Percentiles rank a stretch among this genome's conserved stretches.
These are phyloP conservation scores for Cantharis lateralis DNA, from an alignment of 2,888 invertebrate genomes.

Conservation along the genomic window DNA sequence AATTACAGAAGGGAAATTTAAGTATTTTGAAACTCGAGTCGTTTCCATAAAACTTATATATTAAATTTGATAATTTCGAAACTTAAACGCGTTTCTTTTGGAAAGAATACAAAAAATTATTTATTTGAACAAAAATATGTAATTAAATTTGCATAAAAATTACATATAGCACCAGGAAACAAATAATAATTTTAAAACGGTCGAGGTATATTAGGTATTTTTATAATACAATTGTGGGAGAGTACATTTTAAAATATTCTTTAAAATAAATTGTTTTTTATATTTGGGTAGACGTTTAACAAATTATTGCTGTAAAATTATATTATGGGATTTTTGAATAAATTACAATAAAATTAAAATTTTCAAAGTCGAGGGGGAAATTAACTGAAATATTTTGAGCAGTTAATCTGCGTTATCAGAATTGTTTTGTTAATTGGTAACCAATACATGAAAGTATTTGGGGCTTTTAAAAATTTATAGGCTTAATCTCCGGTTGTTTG, in stretches of 20 bases:
- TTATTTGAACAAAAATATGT: background rate
- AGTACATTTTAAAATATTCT: background rate
- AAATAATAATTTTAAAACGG: background rate
- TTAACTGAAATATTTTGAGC: no score
- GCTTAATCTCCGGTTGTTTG: conserved; percentile 18
- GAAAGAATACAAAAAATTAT: background rate
- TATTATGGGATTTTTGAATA: background rate
- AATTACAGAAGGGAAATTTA: background rate
- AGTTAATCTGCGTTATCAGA: no score
- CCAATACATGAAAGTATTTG: background rate
- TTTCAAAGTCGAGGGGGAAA: no score
- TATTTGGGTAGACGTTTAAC: background rate
- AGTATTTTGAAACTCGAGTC: background rate
- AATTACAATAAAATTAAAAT: background rate
- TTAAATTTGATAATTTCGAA: background rate
- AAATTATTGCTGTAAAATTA: no score
- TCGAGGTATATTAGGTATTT: background rate
- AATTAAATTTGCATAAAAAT: background rate
- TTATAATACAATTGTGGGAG: background rate
- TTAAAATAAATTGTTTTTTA: background rate
- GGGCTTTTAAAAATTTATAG: conserved; percentile 23
- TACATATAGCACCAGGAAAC: background rate
- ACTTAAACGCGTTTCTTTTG: background rate
- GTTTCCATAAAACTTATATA: background rate
- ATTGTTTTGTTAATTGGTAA: conserved; percentile 13